These are phyloP conservation scores for Gymnarchus niloticus DNA, from an alignment of 2,113 vertebrate genomes.

Conservation along the genomic window DNA sequence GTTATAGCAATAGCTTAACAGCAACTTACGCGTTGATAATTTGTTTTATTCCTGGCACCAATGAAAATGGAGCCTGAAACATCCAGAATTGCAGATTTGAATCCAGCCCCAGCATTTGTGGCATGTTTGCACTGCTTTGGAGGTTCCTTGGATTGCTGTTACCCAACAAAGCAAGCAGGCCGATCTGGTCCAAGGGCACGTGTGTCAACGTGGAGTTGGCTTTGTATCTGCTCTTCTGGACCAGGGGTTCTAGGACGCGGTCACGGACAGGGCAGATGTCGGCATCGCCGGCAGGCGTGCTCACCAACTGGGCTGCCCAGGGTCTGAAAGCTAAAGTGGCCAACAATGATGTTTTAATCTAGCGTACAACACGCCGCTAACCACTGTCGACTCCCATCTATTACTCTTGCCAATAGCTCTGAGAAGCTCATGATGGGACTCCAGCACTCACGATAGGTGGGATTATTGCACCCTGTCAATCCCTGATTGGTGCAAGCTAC, in stretches of 20 bases:
- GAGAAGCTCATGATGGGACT: not conserved
- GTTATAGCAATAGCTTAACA: not conserved
- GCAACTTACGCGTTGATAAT: not conserved
- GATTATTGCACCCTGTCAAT: not conserved
- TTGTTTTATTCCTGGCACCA: not conserved
- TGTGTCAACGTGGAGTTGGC: not conserved
- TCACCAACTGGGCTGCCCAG: no score
- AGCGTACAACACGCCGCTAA: not conserved
- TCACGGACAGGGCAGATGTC: not conserved
- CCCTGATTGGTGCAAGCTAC: not conserved
- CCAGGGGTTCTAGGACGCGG: not conserved
- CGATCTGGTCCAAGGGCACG: not conserved
- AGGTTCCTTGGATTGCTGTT: not conserved
- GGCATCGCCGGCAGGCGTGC: not conserved
- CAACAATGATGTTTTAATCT: not conserved
- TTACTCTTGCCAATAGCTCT: not conserved
- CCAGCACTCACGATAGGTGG: not conserved
- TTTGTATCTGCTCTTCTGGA: not conserved
- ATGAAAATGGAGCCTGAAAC: not conserved
- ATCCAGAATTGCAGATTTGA: not conserved
- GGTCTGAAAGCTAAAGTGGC: conserved; percentile 4
- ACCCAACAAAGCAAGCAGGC: not conserved
- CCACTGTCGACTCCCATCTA: not conserved
- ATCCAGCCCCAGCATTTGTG: not conserved
- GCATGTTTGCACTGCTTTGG: not conserved